phyloP scores from a whole-genome alignment of 2,113 vertebrate genomes.

The Varanus salvator region DNA sequence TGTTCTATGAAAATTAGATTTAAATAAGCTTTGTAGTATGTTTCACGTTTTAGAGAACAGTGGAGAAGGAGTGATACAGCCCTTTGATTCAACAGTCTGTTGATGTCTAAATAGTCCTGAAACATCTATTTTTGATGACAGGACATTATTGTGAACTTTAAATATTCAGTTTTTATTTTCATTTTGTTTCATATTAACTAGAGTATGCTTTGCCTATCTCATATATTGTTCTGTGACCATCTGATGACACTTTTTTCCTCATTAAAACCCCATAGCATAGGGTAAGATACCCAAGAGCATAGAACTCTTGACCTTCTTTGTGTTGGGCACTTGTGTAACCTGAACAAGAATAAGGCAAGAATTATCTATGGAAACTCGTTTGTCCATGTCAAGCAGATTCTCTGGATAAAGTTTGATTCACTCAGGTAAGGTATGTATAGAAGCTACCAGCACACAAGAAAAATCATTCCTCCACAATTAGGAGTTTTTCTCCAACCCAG shows the following conservation, averaged over 20 bases:
- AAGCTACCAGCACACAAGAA: neutral
- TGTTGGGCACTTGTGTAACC: neutral
- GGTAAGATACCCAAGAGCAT: neutral
- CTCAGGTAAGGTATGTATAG: neutral
- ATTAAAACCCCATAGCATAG: neutral
- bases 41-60: conserved; percentile 60
- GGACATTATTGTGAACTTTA: neutral
- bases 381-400: neutral
- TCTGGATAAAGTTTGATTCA: neutral
- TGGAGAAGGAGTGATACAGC: conserved; percentile 51
- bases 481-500: neutral
- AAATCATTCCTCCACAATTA: neutral
- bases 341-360: neutral
- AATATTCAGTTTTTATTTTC: neutral
- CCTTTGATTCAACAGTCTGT: neutral
- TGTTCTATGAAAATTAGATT: conserved; percentile 68
- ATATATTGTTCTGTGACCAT: neutral
- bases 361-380: neutral
- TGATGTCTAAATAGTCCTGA: conserved; percentile 44
- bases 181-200: neutral
- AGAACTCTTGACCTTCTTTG: neutral
- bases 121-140: conserved; percentile 52
- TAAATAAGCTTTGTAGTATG: conserved; percentile 71
- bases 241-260: neutral
- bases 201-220: neutral